phyloP scores from a whole-genome alignment of 1,140 invertebrate genomes.

The Cydia pomonella region DNA sequence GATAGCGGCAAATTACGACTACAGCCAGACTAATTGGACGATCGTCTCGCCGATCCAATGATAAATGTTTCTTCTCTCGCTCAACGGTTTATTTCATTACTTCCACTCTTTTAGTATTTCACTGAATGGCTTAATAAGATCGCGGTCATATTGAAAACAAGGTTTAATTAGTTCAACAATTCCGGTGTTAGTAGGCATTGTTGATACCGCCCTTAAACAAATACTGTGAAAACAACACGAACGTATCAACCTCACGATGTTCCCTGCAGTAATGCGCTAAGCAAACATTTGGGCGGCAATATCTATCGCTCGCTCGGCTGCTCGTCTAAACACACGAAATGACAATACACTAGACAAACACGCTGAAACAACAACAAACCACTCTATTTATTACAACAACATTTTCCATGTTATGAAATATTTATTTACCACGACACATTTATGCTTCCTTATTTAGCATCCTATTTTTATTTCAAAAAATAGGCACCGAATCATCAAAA shows the following conservation, averaged over 20 bases:
- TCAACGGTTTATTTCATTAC: constrained; percentile 25
- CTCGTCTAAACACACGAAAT: constrained; percentile 1
- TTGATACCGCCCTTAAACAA: neutral
- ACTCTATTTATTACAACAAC: constrained; percentile 7
- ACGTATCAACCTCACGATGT: neutral
- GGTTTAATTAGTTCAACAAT: neutral
- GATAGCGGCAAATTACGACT: constrained; percentile 16
- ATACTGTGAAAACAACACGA: neutral
- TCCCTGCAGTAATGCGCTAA: neutral
- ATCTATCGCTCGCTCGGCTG: constrained; percentile 6
- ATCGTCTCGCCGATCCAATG: constrained; percentile 18
- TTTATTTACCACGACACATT: neutral
- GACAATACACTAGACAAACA: constrained; percentile 7
- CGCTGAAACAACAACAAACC: constrained; percentile 2
- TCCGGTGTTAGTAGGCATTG: neutral
- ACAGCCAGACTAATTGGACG: constrained; percentile 27
- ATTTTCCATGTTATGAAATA: neutral
- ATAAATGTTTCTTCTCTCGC: constrained; percentile 18
- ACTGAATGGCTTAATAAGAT: neutral
- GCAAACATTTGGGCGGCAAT: constrained; percentile 2
- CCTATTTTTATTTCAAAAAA: neutral
- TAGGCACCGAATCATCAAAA: neutral
- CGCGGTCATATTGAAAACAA: neutral
- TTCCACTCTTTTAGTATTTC: constrained; percentile 19
- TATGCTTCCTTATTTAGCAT: neutral